phyloP scores from a whole-genome alignment of 2,797 vertebrate genomes.

The Helarctos malayanus region DNA sequence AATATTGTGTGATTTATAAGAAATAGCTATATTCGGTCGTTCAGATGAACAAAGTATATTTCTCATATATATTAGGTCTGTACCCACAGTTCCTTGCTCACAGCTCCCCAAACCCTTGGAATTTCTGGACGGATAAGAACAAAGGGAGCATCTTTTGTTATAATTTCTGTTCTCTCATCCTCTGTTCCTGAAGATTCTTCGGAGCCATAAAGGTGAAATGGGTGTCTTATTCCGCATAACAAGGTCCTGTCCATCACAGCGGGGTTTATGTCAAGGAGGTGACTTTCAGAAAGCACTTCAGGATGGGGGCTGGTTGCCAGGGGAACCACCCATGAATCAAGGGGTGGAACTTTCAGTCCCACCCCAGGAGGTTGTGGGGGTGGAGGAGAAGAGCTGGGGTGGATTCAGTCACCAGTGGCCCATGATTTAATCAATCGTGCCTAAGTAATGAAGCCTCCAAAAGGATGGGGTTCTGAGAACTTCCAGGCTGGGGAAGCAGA shows the following conservation, averaged over 20 bases:
- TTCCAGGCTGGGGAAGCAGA: background rate
- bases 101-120: background rate
- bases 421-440: background rate
- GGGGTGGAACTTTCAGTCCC: background rate
- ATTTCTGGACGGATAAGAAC: background rate
- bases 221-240: background rate
- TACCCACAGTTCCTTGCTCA: background rate
- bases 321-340: background rate
- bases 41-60: background rate
- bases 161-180: background rate
- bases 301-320: background rate
- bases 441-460: background rate
- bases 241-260: background rate
- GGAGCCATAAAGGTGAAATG: background rate
- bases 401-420: background rate
- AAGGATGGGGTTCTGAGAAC: background rate
- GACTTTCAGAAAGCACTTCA: background rate
- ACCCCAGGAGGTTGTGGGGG: rapidly evolving
- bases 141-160: background rate
- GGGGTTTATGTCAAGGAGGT: background rate
- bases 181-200: background rate
- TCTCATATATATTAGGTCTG: background rate
- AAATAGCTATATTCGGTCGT: background rate
- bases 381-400: background rate
- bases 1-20: background rate